Evolutionary conservation across 2,113 vertebrate genomes (phyloP).

Genomic region (Menura novaehollandiae): DNA sequence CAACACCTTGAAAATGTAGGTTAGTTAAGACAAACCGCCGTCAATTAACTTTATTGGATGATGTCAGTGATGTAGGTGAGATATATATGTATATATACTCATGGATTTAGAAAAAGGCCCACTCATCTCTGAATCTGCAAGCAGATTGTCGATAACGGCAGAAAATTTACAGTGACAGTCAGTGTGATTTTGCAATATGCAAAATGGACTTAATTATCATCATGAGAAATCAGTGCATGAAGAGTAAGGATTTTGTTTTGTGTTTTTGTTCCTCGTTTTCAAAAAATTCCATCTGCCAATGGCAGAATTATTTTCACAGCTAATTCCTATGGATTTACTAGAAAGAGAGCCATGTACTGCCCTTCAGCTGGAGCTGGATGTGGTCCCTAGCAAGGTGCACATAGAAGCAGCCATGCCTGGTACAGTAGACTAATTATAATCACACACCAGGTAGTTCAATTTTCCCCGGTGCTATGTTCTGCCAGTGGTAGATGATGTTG

Average conservation of each 20-base stretch:
- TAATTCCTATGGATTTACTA: not conserved
- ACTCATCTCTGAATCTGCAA: constrained; percentile 46
- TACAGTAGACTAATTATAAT: not conserved
- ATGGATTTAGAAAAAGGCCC: constrained; percentile 48
- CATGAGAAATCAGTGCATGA: not conserved
- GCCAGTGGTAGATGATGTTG: not conserved
- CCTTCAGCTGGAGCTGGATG: not conserved
- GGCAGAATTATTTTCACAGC: not conserved
- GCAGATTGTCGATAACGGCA: constrained; percentile 67
- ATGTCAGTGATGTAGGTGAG: constrained; percentile 72
- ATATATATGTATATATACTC: constrained; percentile 18
- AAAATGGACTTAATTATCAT: constrained; percentile 65
- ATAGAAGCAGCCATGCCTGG: not conserved
- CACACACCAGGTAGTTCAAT: not conserved
- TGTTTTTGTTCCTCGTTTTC: not conserved
- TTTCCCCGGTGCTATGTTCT: not conserved
- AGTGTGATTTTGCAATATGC: constrained; percentile 55
- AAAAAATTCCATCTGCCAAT: not conserved
- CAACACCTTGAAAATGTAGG: constrained; percentile 63
- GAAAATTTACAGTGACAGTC: constrained; percentile 67
- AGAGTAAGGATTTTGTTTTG: not conserved
- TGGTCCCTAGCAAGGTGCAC: not conserved
- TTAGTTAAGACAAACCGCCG: constrained; percentile 76
- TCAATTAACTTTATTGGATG: constrained; percentile 84
- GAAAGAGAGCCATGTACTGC: not conserved